Evolutionary conservation across 2,888 invertebrate genomes (phyloP).

Genomic region (Patella pellucida): DNA sequence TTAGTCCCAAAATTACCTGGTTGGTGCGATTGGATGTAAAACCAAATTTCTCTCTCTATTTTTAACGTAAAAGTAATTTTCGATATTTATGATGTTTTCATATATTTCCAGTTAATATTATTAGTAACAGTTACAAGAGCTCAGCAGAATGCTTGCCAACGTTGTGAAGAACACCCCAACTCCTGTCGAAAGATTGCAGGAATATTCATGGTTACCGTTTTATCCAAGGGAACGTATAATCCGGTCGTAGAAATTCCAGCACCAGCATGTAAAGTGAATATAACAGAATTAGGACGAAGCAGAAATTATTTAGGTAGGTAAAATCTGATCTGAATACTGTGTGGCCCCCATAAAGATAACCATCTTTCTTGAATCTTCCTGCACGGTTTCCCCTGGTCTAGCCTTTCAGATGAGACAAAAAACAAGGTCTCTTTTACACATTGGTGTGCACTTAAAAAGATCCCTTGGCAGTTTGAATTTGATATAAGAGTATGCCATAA

Average conservation of each 20-base stretch:
- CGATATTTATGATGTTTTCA: background rate
- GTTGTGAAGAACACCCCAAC: slow-evolving; percentile 24
- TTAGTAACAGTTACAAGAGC: slow-evolving; percentile 9
- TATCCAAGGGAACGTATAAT: slow-evolving; percentile 86
- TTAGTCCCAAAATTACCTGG: too few species aligned
- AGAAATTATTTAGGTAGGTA: slow-evolving; percentile 86
- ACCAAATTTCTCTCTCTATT: too few species aligned
- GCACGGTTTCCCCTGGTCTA: background rate
- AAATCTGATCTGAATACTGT: background rate
- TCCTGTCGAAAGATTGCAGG: slow-evolving; percentile 72
- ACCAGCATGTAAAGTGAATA: slow-evolving; percentile 88
- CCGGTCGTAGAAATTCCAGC: slow-evolving; percentile 86
- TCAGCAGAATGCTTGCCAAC: slow-evolving; percentile 24
- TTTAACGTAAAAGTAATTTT: background rate
- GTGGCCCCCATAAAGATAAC: too few species aligned
- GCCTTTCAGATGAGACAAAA: too few species aligned
- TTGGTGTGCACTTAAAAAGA: too few species aligned
- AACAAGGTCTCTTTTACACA: too few species aligned
- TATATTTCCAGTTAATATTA: background rate
- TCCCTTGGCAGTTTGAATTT: too few species aligned
- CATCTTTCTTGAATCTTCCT: background rate
- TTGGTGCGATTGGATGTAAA: too few species aligned
- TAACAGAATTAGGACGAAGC: slow-evolving; percentile 86
- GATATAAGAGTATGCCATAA: too few species aligned
- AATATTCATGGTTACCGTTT: slow-evolving; percentile 82